Evolutionary conservation across 2,888 invertebrate species (phyloP).

Genomic region (Sesamia inferens): DNA sequence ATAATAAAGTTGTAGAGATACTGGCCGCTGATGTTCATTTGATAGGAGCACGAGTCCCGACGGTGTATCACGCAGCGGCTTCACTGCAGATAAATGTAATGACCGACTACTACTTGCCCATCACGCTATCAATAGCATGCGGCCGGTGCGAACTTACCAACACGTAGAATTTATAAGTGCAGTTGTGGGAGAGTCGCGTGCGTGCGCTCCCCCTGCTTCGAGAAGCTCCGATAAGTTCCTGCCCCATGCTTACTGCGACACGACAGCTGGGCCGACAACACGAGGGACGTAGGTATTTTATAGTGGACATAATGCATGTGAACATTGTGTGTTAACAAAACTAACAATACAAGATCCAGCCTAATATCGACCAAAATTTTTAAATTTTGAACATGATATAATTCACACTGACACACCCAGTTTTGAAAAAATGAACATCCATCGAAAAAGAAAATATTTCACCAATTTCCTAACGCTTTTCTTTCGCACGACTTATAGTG

Average conservation of each 20-base stretch:
- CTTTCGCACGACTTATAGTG: neutral
- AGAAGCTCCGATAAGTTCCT: constrained; percentile 11
- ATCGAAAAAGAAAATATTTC: neutral
- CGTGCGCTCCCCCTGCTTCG: too few relatives aligned
- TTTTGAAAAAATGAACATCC: neutral
- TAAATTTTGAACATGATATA: neutral
- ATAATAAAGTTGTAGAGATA: neutral
- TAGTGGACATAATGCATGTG: too few relatives aligned
- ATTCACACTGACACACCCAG: neutral
- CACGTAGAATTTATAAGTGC: neutral
- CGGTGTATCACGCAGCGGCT: neutral
- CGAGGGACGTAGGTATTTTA: neutral
- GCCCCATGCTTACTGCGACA: neutral
- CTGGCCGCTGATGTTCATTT: neutral
- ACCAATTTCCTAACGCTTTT: neutral
- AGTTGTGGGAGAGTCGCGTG: neutral
- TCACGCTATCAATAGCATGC: constrained; percentile 13
- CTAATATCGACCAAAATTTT: neutral
- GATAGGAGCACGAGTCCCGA: neutral
- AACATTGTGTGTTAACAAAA: too few relatives aligned
- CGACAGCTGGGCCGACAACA: constrained; percentile 7
- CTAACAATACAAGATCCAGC: neutral
- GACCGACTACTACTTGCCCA: neutral
- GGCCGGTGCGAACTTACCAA: too few relatives aligned
- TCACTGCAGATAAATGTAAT: neutral